Evolutionary conservation across 2,113 vertebrate species (phyloP).

Genomic region (Laticauda laticaudata): DNA sequence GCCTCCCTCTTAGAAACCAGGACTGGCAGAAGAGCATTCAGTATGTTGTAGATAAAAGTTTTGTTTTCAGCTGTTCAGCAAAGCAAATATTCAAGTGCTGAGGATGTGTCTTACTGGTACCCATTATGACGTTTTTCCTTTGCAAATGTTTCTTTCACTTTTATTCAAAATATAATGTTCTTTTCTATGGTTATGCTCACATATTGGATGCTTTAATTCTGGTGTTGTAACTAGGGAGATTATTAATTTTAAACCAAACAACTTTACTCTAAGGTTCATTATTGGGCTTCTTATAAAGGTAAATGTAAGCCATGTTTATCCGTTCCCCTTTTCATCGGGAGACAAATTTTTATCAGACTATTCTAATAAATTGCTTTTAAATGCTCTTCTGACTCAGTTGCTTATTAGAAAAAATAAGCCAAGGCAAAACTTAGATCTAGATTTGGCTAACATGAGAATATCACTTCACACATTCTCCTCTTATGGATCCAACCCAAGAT

Average conservation of each 20-base stretch:
- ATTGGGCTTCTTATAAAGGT: background rate
- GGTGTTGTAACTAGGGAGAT: background rate
- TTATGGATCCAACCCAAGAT: background rate
- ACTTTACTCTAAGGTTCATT: background rate
- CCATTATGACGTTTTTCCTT: too few relatives aligned
- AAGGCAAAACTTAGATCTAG: background rate
- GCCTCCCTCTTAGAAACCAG: background rate
- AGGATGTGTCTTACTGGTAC: too few relatives aligned
- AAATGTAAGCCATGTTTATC: background rate
- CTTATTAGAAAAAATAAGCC: too few relatives aligned
- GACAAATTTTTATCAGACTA: background rate
- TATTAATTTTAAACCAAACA: background rate
- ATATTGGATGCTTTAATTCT: background rate
- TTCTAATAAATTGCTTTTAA: background rate
- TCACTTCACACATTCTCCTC: background rate
- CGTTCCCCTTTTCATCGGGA: background rate
- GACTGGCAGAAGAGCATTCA: background rate
- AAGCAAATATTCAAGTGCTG: background rate
- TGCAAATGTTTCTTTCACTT: background rate
- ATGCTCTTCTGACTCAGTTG: background rate
- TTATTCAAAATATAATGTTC: background rate
- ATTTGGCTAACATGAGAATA: background rate
- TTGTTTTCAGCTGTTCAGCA: background rate
- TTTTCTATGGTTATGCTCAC: background rate
- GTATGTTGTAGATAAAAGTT: background rate